Percentiles rank a stretch among this genome's conserved stretches.
phyloP scores from a whole-genome alignment of 2,797 vertebrate genomes.

The Artibeus lituratus region DNA sequence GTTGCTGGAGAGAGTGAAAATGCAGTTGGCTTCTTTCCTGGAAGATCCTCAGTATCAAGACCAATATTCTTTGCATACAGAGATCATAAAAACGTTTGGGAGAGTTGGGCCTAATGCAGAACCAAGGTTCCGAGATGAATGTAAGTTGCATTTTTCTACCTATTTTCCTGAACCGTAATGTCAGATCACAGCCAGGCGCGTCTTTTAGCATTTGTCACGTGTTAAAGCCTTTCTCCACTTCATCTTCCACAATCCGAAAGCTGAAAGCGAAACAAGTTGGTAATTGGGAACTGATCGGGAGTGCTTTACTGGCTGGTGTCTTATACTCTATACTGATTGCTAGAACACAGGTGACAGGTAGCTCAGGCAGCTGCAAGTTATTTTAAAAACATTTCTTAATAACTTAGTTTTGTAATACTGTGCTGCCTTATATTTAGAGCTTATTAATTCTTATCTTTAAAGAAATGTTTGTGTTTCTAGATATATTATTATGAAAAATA shows the following conservation, averaged over 20 bases:
- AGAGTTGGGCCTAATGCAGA: slow-evolving; percentile 98
- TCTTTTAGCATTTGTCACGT: not conserved
- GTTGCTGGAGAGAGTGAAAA: slow-evolving; percentile 98
- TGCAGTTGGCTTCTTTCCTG: slow-evolving; percentile 98
- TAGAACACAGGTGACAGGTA: not conserved
- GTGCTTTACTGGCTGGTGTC: not conserved
- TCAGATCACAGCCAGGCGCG: not conserved
- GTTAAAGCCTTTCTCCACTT: not conserved
- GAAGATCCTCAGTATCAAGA: slow-evolving; percentile 99
- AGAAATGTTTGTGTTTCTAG: not conserved
- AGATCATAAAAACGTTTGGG: slow-evolving; percentile 98
- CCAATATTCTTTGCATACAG: slow-evolving; percentile 97
- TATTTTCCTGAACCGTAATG: not conserved
- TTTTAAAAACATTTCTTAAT: not conserved
- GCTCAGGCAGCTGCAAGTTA: not conserved
- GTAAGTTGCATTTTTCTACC: slow-evolving; percentile 82
- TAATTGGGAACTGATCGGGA: not conserved
- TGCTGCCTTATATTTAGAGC: not conserved
- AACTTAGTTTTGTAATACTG: not conserved
- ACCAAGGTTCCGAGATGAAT: slow-evolving; percentile 97
- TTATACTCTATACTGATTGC: not conserved
- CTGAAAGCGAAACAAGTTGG: not conserved
- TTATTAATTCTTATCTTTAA: slow-evolving; percentile 15
- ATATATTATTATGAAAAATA: not conserved
- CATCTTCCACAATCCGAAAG: not conserved